These are phyloP conservation scores for Pyxicephalus adspersus DNA, from an alignment of 2,113 vertebrate species.

Conservation along the genomic window DNA sequence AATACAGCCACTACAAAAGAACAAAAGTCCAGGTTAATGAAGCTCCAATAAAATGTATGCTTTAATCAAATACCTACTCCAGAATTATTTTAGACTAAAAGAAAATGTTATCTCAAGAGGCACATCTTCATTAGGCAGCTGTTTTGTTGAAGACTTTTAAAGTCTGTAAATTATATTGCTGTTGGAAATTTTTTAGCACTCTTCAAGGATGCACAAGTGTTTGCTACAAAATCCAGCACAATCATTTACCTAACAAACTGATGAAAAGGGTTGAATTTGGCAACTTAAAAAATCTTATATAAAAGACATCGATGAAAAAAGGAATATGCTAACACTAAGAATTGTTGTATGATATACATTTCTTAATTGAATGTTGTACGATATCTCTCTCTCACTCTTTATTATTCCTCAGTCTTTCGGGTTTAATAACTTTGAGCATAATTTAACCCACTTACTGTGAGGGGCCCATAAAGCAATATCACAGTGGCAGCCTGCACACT, in stretches of 20 bases:
- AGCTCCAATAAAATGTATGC: background rate
- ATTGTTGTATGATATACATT: background rate
- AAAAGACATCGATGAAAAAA: conserved; percentile 19
- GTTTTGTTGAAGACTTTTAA: conserved; percentile 19
- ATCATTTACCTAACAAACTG: conserved; percentile 14
- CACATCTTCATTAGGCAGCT: conserved; percentile 18
- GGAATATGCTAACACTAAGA: conserved; percentile 23
- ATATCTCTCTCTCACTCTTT: too few species aligned
- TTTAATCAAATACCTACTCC: conserved; percentile 3
- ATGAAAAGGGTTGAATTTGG: conserved; percentile 21
- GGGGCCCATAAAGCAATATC: too few species aligned
- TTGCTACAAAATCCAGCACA: conserved; percentile 6
- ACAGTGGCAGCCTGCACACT: too few species aligned
- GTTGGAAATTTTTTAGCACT: background rate
- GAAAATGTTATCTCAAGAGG: background rate
- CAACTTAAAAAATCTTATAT: background rate
- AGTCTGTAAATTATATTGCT: conserved; percentile 4
- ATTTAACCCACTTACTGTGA: too few species aligned
- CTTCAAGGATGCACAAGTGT: conserved; percentile 4
- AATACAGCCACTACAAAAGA: background rate
- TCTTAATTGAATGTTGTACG: too few species aligned
- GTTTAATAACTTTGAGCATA: too few species aligned
- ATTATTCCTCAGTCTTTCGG: too few species aligned
- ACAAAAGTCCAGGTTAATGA: conserved; percentile 19
- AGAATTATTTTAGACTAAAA: background rate